Conservation (phyloP, 2,113 vertebrate genomes). For the Apaloderma vittatum region DNA sequence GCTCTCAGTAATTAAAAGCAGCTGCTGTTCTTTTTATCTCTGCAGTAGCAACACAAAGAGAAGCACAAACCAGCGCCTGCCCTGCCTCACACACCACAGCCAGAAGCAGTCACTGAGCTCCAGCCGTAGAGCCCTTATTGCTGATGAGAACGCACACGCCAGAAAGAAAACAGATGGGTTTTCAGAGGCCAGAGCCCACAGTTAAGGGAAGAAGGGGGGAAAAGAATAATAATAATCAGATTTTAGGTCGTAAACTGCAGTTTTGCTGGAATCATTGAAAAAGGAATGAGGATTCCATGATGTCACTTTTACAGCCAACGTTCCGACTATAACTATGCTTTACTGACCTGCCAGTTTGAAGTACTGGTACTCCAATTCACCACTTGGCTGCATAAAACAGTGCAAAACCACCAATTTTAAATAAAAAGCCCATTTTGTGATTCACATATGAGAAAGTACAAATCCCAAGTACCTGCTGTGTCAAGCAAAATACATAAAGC, state of each 20-base stretch:
- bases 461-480: background rate
- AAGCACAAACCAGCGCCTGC: background rate
- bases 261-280: background rate
- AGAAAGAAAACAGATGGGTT: background rate
- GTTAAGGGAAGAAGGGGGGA: background rate
- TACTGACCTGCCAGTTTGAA: background rate
- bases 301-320: background rate
- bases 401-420: background rate
- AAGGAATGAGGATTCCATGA: background rate
- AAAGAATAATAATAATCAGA: background rate
- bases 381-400: background rate
- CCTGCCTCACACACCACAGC: background rate
- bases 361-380: background rate
- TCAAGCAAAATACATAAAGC: constrained; percentile 22
- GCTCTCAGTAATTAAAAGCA: background rate
- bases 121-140: background rate
- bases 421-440: constrained; percentile 49
- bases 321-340: background rate
- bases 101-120: background rate
- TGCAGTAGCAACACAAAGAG: background rate
- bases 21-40: background rate
- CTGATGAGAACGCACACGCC: background rate
- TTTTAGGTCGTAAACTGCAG: background rate
- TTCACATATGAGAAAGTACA: background rate
- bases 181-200: background rate